Conservation (phyloP, 64 coral and sea anemone species). For the Pocillopora damicornis region DNA sequence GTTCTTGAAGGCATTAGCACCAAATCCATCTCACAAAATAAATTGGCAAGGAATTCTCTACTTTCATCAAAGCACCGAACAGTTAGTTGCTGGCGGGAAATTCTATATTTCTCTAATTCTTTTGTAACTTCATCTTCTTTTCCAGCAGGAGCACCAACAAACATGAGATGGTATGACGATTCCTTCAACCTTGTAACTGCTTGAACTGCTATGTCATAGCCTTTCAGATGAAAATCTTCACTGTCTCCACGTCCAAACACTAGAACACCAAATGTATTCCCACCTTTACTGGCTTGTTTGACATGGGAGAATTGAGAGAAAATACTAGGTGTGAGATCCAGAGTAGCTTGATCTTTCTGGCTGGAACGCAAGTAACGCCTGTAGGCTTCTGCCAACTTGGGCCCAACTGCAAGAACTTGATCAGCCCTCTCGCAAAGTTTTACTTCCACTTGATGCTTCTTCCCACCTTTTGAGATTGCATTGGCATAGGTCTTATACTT, state of each 20-base stretch:
- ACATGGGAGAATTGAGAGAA: constrained; percentile 3
- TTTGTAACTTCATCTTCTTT: background rate
- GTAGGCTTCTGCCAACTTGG: background rate
- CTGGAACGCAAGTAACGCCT: background rate
- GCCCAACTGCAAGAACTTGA: background rate
- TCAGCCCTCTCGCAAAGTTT: background rate
- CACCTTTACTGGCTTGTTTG: background rate
- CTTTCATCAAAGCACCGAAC: background rate
- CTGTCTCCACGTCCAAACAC: constrained; percentile 5
- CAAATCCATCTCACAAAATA: background rate
- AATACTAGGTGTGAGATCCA: background rate
- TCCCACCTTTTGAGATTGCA: background rate
- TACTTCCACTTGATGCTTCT: background rate
- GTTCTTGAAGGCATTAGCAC: background rate
- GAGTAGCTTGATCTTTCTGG: background rate
- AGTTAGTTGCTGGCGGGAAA: background rate
- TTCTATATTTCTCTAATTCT: background rate
- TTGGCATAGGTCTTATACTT: background rate
- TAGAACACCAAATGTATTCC: background rate
- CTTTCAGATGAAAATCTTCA: background rate
- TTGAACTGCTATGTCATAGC: background rate
- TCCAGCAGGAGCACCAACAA: constrained; percentile 4
- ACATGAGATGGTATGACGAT: background rate
- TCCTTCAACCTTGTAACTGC: background rate
- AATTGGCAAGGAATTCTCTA: background rate